Conservation (phyloP, 1,140 invertebrate genomes). For the Drosophila parvula region DNA sequence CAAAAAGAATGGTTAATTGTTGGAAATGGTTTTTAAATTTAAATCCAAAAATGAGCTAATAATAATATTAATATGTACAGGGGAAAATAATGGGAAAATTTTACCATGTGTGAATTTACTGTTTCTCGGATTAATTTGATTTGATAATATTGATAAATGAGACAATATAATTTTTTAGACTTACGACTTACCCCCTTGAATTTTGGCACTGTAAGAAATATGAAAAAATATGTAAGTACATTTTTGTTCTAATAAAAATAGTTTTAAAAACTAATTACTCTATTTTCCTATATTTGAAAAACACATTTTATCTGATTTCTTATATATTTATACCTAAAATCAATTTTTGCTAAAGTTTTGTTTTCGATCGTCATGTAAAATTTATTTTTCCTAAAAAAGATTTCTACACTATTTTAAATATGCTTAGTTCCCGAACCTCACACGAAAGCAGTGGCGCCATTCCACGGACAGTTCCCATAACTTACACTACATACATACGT, state of each 20-base stretch:
- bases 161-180: not conserved
- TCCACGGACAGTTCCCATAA: not conserved
- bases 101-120: too few relatives aligned
- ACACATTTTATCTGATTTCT: too few relatives aligned
- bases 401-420: not conserved
- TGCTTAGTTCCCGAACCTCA: not conserved
- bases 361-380: not conserved
- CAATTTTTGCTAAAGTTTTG: too few relatives aligned
- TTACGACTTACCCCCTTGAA: not conserved
- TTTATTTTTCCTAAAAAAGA: not conserved
- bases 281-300: not conserved
- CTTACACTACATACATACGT: too few relatives aligned
- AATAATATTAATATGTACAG: not conserved
- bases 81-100: too few relatives aligned
- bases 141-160: too few relatives aligned
- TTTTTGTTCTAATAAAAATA: too few relatives aligned
- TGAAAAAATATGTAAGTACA: not conserved
- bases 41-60: not conserved
- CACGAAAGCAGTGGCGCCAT: not conserved
- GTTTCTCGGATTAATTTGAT: not conserved
- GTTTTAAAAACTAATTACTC: too few relatives aligned
- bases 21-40: not conserved
- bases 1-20: conserved; percentile 3
- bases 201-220: not conserved
- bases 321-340: too few relatives aligned